Evolutionary conservation across 2,113 vertebrate genomes (phyloP).

Genomic region (Carassius carassius): DNA sequence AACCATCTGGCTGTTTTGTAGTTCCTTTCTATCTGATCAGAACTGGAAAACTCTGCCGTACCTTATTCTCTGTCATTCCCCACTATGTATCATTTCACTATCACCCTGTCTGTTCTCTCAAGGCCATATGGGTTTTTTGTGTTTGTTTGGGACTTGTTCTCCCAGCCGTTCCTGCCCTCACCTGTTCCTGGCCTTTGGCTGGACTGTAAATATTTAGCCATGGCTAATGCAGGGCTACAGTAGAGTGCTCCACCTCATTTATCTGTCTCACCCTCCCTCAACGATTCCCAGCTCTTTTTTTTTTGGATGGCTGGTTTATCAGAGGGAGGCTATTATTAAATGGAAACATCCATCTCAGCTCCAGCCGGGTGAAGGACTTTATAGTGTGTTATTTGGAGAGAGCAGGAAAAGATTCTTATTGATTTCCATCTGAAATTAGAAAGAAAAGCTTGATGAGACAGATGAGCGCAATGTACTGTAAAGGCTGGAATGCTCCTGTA

Average conservation of each 20-base stretch:
- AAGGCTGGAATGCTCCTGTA: neutral
- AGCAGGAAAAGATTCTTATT: neutral
- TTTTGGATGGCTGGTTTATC: conserved; percentile 57
- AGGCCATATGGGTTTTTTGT: conserved; percentile 29
- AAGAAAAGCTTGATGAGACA: neutral
- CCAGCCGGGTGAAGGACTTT: conserved; percentile 18
- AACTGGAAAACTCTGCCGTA: conserved; percentile 11
- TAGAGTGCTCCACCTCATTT: conserved; percentile 52
- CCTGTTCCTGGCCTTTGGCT: conserved; percentile 59
- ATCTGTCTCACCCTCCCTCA: conserved; percentile 48
- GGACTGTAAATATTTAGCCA: conserved; percentile 66
- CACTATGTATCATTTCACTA: conserved; percentile 15
- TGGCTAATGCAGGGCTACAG: conserved; percentile 50
- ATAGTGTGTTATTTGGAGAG: conserved; percentile 42
- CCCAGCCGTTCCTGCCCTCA: conserved; percentile 65
- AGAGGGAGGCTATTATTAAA: conserved; percentile 60
- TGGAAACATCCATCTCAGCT: conserved; percentile 59
- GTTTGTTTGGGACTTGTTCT: conserved; percentile 31
- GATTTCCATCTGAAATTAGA: conserved; percentile 13
- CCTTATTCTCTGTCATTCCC: conserved; percentile 41
- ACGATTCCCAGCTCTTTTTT: conserved; percentile 21
- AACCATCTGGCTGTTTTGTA: conserved; percentile 70
- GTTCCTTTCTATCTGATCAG: conserved; percentile 66
- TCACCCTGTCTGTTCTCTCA: conserved; percentile 50
- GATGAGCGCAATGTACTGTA: neutral